A percentile compares a stretch with the other conserved stretches of the same genome.
Conservation (phyloP, 2,797 vertebrate species). For the Esox lucius region DNA sequence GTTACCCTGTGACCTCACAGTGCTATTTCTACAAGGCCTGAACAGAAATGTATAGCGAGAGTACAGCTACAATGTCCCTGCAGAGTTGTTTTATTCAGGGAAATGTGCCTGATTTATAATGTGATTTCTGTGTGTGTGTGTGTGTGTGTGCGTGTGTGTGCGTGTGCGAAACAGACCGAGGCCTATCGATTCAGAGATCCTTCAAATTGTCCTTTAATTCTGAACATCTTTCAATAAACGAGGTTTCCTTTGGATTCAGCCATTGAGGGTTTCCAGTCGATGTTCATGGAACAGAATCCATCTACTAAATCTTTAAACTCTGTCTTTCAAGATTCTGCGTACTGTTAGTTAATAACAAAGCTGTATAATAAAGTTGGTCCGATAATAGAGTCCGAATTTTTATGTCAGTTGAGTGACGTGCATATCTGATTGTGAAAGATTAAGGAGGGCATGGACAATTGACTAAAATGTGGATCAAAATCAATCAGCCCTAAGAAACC, state of each 20-base stretch:
- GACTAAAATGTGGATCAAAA: not conserved
- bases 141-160: not conserved
- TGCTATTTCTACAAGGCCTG: not conserved
- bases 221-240: not conserved
- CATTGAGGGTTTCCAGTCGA: not conserved
- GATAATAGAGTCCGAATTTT: not conserved
- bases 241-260: not conserved
- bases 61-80: no score
- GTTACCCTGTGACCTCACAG: conserved; percentile 40
- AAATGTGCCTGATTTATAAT: not conserved
- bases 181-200: not conserved
- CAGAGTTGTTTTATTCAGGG: no score
- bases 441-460: not conserved
- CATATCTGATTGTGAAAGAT: not conserved
- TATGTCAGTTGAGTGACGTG: not conserved
- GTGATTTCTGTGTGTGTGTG: not conserved
- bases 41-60: not conserved
- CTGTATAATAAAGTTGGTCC: not conserved
- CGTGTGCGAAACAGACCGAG: not conserved
- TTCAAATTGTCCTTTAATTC: not conserved
- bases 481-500: not conserved
- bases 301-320: not conserved
- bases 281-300: not conserved
- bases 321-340: not conserved
- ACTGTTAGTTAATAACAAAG: not conserved